Conservation (phyloP, 1,140 invertebrate species). For the Aleiodes sp. region DNA sequence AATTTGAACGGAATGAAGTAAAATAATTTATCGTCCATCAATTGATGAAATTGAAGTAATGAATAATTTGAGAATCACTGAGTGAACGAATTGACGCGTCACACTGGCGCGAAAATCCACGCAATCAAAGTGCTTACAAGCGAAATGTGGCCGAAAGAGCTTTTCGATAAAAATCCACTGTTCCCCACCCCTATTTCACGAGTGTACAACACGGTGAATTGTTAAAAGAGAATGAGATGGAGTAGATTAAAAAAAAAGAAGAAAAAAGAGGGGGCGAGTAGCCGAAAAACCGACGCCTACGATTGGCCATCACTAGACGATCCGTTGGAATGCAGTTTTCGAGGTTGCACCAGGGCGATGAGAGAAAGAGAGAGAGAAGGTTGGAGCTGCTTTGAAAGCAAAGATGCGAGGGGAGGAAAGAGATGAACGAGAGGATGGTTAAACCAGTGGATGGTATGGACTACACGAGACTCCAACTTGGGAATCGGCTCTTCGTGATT, state of each 20-base stretch:
- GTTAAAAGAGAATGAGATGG: background rate
- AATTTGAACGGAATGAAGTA: too few species aligned
- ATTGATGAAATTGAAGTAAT: background rate
- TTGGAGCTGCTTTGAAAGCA: too few species aligned
- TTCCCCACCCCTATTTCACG: background rate
- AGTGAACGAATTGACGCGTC: background rate
- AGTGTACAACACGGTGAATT: background rate
- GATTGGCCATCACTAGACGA: slow-evolving; percentile 46
- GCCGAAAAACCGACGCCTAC: slow-evolving; percentile 32
- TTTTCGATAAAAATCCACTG: slow-evolving; percentile 2
- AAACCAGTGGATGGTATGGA: background rate
- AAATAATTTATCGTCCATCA: background rate
- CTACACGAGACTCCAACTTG: background rate
- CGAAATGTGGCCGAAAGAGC: background rate
- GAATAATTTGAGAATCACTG: background rate
- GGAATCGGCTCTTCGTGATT: slow-evolving; percentile 39
- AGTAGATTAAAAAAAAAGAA: background rate
- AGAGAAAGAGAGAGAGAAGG: slow-evolving; percentile 4
- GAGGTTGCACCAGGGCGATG: slow-evolving; percentile 36
- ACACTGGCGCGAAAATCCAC: background rate
- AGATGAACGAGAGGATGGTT: slow-evolving; percentile 40
- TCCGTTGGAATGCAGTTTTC: slow-evolving; percentile 55
- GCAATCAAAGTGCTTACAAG: background rate
- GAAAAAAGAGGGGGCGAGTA: background rate
- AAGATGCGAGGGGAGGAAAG: slow-evolving; percentile 16